A percentile compares a stretch with the other conserved stretches of the same genome.
Evolutionary conservation across 2,113 vertebrate species (phyloP).

Genomic region (Desmodus rotundus): DNA sequence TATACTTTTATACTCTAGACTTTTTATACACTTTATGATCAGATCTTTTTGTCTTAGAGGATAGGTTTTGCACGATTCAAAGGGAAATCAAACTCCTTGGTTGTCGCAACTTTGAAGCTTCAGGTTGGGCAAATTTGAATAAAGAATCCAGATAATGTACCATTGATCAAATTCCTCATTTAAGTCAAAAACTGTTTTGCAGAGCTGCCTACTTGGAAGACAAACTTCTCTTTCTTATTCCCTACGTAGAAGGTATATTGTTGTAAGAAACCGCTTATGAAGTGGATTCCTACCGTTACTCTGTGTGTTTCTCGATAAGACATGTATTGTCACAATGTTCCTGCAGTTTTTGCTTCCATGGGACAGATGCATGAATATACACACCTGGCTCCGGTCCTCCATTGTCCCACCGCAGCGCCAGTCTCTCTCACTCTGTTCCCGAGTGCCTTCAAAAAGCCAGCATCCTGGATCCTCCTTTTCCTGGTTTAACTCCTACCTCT

Average conservation of each 20-base stretch:
- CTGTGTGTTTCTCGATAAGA: background rate
- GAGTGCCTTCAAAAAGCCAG: constrained; percentile 73
- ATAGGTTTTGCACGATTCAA: constrained; percentile 48
- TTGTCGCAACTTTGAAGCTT: background rate
- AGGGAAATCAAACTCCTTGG: constrained; percentile 13
- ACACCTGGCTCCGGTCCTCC: background rate
- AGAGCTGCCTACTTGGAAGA: constrained; percentile 23
- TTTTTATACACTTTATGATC: constrained; percentile 53
- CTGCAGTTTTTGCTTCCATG: background rate
- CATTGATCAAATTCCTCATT: background rate
- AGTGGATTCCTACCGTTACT: background rate
- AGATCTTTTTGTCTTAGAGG: constrained; percentile 40
- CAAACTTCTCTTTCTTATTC: background rate
- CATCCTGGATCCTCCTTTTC: constrained; percentile 36
- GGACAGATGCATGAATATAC: background rate
- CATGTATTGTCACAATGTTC: background rate
- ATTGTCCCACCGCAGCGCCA: background rate
- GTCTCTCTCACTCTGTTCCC: constrained; percentile 36
- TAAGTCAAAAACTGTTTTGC: background rate
- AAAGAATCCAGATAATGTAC: constrained; percentile 22
- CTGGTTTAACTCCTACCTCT: constrained; percentile 67
- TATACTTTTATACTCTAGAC: constrained; percentile 35
- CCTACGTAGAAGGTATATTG: background rate
- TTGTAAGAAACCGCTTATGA: background rate
- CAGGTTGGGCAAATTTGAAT: constrained; percentile 25